Evolutionary conservation across 2,797 vertebrate genomes (phyloP), one percentile per base, ranked within the genome.

Genomic region (Fistularia commersonii): DNA sequence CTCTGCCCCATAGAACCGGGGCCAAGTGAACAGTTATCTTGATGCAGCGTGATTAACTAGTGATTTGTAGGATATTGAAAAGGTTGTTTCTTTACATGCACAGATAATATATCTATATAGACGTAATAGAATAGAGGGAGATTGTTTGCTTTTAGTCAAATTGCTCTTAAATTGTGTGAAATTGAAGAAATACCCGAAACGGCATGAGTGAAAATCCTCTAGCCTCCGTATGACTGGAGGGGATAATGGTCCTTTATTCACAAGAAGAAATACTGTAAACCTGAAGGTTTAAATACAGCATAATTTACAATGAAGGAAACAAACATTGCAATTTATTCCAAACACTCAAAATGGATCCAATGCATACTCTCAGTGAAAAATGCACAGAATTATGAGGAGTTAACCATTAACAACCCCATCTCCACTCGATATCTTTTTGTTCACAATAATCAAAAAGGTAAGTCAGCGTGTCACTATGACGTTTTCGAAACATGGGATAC

Each of bases 1-100:
- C 7, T 55, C 51, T 8, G 32, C 56, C 43, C 53, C 9, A 46
- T 52, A 61, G 60, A 67, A 41, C 65, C 39, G 12, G 47, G 57
- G 41, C 34, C 39, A 54, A 64, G 75, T 70, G 61, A 67, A 45
- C 45, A 3, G 45, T 64, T 49, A 54, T 54, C 57, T 51, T 31
- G 7, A 32, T 9, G 9, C 34, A 45, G 50, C 47, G 42, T 47
- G 41, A 61, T 46, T 6, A 12, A 54, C 9, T n/a, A 11, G n/a
- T 33, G 40, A 63, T 13, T 41, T 56, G 54, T 12, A 32, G 13
- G 41, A 13, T 32, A 36, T 36, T 10, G 23, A 2, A 23, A 23
- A 23, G 23, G 23, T 4, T 23, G 23, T n/a, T n/a, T n/a, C 23
- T 23, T 23, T 36, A 3, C 35, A 36, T 1, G 35, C 7, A 10